A percentile compares a stretch with the other conserved stretches of the same genome.
Conservation (phyloP, 1,140 invertebrate species). For the Mycetomoellerius zeteki region DNA sequence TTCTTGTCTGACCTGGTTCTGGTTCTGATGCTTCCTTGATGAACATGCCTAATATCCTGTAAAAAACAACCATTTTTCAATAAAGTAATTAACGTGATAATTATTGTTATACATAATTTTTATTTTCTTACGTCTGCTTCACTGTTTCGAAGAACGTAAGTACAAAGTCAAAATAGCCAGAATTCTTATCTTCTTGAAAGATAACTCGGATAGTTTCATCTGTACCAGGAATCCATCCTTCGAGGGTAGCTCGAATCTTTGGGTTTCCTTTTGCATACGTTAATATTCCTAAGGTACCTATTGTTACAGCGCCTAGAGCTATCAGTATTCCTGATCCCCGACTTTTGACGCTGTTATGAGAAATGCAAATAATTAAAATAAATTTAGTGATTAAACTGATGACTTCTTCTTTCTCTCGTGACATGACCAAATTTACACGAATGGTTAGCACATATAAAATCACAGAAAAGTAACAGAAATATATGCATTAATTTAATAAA, state of each 20-base stretch:
- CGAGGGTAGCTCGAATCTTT: conserved; percentile 89
- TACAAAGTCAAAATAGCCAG: conserved; percentile 85
- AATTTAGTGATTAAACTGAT: conserved; percentile 5
- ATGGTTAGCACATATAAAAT: not conserved
- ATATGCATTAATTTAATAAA: conserved; percentile 26
- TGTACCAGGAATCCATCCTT: conserved; percentile 90
- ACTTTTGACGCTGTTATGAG: conserved; percentile 75
- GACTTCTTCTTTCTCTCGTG: not conserved
- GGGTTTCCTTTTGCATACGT: conserved; percentile 90
- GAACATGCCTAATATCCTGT: conserved; percentile 72
- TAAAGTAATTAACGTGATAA: conserved; percentile 40
- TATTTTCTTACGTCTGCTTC: conserved; percentile 80
- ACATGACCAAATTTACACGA: not conserved
- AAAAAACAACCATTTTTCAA: conserved; percentile 52
- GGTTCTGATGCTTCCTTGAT: conserved; percentile 66
- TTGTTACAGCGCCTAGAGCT: conserved; percentile 87
- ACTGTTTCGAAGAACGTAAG: conserved; percentile 77
- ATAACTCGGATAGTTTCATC: conserved; percentile 90
- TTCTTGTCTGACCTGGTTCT: conserved; percentile 79
- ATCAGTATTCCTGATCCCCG: conserved; percentile 82
- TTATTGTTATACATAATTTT: conserved; percentile 30
- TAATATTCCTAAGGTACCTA: conserved; percentile 86
- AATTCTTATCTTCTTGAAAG: conserved; percentile 89
- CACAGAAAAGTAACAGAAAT: not conserved
- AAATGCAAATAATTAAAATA: conserved; percentile 39